Conservation (phyloP, 2,888 invertebrate genomes). For the Andrena haemorrhoa region DNA sequence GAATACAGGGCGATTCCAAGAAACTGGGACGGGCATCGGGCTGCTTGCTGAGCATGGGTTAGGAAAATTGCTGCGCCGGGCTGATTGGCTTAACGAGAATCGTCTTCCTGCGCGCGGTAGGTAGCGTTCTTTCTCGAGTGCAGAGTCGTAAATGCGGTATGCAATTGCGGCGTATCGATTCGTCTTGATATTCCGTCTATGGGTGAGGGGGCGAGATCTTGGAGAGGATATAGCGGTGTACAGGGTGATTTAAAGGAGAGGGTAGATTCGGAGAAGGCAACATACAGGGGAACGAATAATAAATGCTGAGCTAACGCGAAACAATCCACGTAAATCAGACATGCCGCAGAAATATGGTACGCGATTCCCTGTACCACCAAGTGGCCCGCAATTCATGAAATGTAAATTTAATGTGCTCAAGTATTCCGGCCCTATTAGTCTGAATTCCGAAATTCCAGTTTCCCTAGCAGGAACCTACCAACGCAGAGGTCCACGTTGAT, state of each 20-base stretch:
- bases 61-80: constrained; percentile 2
- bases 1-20: constrained; percentile 12
- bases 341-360: not conserved
- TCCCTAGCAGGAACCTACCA: no score
- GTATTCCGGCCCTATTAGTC: no score
- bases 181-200: not conserved
- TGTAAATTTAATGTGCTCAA: no score
- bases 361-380: no score
- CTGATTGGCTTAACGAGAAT: constrained; percentile 31
- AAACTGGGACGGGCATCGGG: constrained; percentile 25
- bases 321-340: not conserved
- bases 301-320: not conserved
- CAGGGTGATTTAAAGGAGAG: not conserved
- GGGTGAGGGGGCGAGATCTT: not conserved
- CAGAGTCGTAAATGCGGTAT: not conserved
- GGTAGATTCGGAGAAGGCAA: not conserved
- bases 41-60: not conserved
- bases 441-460: no score
- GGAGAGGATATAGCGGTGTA: not conserved
- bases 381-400: no score
- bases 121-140: not conserved
- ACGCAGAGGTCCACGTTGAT: no score
- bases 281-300: not conserved
- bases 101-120: not conserved
- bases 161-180: constrained; percentile 14